Percentiles rank a stretch among this genome's conserved stretches.
Evolutionary conservation across 1,140 invertebrate species (phyloP).

Genomic region (Thaumetopoea pityocampa): DNA sequence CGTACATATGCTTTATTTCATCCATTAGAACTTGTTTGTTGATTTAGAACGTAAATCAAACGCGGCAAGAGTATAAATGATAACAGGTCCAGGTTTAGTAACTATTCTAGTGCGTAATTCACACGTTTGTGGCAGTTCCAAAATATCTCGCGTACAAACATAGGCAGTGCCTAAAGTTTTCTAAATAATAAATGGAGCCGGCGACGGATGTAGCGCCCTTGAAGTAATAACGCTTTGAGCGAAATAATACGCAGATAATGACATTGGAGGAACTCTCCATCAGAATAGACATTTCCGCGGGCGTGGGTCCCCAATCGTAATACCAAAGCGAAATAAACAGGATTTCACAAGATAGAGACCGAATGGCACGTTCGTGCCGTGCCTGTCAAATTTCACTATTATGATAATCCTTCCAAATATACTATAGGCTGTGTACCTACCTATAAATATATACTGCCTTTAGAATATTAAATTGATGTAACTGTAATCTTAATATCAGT

Average conservation of each 20-base stretch:
- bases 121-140: conserved; percentile 43
- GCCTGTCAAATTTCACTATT: too few species aligned
- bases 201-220: conserved; percentile 53
- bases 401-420: too few species aligned
- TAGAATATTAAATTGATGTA: conserved; percentile 29
- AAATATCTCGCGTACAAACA: conserved; percentile 49
- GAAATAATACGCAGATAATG: conserved; percentile 35
- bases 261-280: conserved; percentile 27
- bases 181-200: conserved; percentile 55
- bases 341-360: too few species aligned
- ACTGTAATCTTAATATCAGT: conserved; percentile 21
- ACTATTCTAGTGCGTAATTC: conserved; percentile 40
- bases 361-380: background rate
- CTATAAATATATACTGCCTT: too few species aligned
- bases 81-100: conserved; percentile 36
- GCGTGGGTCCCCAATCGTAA: conserved; percentile 11
- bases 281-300: conserved; percentile 30
- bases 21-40: conserved; percentile 48
- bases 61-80: conserved; percentile 41
- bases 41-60: conserved; percentile 46
- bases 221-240: conserved; percentile 29
- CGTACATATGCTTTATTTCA: conserved; percentile 42
- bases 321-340: conserved; percentile 38
- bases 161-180: conserved; percentile 39
- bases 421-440: too few species aligned